These are phyloP conservation scores for Ditylenchus dipsaci DNA, from an alignment of 1,140 invertebrate species.

Conservation along the genomic window DNA sequence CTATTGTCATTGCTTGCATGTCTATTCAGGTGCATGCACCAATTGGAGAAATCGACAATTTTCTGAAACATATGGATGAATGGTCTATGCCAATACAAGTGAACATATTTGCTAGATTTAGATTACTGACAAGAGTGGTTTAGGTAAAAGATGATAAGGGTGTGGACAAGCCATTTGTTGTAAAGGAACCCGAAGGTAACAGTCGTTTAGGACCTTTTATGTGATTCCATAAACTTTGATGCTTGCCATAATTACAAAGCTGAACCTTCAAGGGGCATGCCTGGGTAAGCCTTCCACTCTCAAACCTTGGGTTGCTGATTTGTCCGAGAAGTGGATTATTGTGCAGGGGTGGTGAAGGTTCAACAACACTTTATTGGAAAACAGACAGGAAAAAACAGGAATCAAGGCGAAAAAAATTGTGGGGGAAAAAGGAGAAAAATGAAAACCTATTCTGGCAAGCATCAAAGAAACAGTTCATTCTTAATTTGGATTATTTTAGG, in stretches of 20 bases:
- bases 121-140: constrained; percentile 21
- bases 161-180: constrained; percentile 35
- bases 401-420: too few relatives aligned
- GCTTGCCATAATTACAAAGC: not conserved
- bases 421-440: too few relatives aligned
- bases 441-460: too few relatives aligned
- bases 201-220: too few relatives aligned
- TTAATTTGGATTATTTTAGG: constrained; percentile 16
- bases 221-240: not conserved
- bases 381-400: too few relatives aligned
- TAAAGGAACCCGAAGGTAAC: constrained; percentile 33
- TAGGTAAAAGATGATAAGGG: constrained; percentile 27
- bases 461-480: too few relatives aligned
- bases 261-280: not conserved
- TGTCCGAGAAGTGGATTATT: too few relatives aligned
- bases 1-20: constrained; percentile 54
- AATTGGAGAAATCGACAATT: not conserved
- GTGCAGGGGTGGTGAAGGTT: too few relatives aligned
- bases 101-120: constrained; percentile 14
- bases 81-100: not conserved
- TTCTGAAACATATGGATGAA: constrained; percentile 12
- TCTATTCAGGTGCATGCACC: constrained; percentile 31
- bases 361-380: too few relatives aligned
- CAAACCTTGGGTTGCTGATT: too few relatives aligned
- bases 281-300: too few relatives aligned